A percentile compares a stretch with the other conserved stretches of the same genome.
These are phyloP conservation scores for Heterodera carotae DNA, from an alignment of 1,140 invertebrate species.

Conservation along the genomic window DNA sequence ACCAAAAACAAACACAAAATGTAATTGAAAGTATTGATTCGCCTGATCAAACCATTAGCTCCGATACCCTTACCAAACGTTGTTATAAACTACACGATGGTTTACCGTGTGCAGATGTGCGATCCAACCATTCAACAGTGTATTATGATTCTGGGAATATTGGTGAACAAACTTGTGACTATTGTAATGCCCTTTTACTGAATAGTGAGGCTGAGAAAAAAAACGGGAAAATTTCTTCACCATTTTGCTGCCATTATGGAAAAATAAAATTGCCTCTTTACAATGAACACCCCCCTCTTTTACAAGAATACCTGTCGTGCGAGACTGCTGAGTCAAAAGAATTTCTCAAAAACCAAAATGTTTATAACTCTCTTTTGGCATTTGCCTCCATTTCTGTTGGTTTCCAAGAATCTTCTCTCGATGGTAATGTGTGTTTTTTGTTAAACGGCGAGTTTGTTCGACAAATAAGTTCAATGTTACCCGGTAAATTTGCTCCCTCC, in stretches of 20 bases:
- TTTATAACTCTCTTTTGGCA: slow-evolving; percentile 1
- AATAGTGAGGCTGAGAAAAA: not conserved
- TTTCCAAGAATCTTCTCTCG: not conserved
- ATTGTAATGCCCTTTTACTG: not conserved
- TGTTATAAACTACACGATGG: too few species aligned
- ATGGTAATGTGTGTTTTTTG: slow-evolving; percentile 2
- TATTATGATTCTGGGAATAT: slow-evolving; percentile 19
- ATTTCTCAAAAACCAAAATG: not conserved
- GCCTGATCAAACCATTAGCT: too few species aligned
- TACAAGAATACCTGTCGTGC: not conserved
- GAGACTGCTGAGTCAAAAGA: not conserved
- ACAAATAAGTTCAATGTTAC: not conserved
- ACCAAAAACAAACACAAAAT: too few species aligned
- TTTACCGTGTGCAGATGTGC: not conserved
- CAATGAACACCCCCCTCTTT: not conserved
- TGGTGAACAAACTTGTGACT: not conserved
- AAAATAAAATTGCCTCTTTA: not conserved
- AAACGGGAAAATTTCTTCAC: not conserved
- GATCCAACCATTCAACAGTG: not conserved
- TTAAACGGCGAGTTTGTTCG: slow-evolving; percentile 5
- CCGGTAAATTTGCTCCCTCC: not conserved
- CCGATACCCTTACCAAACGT: too few species aligned
- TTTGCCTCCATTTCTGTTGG: slow-evolving; percentile 16
- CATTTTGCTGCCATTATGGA: not conserved
- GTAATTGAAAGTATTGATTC: too few species aligned